phyloP scores from a whole-genome alignment of 2,113 vertebrate genomes.

The Cyphomyrus discorhynchus region DNA sequence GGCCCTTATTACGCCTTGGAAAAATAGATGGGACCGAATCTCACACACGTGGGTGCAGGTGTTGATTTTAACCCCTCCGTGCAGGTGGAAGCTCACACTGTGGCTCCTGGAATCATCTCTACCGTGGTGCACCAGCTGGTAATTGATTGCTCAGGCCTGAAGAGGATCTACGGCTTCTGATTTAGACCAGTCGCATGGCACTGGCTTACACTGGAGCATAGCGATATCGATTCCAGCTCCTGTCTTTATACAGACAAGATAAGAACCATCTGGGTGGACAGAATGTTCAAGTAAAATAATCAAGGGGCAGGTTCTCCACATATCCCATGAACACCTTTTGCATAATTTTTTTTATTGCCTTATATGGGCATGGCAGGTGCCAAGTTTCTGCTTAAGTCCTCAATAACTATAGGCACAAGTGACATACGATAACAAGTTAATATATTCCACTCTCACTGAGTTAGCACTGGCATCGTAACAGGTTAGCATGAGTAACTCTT shows the following conservation, averaged over 20 bases:
- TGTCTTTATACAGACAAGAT: neutral
- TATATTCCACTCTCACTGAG: neutral
- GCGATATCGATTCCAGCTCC: neutral
- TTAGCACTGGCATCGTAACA: neutral
- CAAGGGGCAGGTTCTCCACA: neutral
- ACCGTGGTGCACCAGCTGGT: neutral
- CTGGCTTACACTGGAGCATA: neutral
- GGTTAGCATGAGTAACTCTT: neutral
- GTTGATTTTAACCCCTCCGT: neutral
- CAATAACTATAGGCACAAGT: neutral
- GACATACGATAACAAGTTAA: neutral
- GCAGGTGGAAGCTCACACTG: neutral
- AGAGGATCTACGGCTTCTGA: neutral
- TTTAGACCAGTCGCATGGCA: neutral
- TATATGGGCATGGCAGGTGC: neutral
- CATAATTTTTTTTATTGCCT: neutral
- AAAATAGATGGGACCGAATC: neutral
- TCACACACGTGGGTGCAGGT: neutral
- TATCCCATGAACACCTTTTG: neutral
- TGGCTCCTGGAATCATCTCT: neutral
- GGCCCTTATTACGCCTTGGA: neutral
- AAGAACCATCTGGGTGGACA: neutral
- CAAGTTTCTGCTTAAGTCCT: neutral
- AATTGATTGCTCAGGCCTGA: neutral
- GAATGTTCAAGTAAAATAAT: constrained; percentile 1